A percentile compares a stretch with the other conserved stretches of the same genome.
Evolutionary conservation across 2,113 vertebrate genomes (phyloP).

Genomic region (Brevimyrus niger): DNA sequence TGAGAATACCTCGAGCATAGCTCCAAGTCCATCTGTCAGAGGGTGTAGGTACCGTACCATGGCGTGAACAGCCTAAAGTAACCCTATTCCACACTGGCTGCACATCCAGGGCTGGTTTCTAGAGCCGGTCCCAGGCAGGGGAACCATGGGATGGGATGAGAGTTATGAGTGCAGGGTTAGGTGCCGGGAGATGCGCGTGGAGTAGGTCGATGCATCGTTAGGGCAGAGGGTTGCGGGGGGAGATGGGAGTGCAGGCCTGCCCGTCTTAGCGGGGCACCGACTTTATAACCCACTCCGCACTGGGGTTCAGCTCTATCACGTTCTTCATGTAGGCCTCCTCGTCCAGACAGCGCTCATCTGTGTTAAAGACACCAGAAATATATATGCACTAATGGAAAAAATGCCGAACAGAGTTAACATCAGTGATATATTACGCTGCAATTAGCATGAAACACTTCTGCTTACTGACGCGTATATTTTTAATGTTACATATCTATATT

Average conservation of each 20-base stretch:
- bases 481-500: no score
- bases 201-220: background rate
- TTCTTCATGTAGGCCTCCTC: constrained; percentile 87
- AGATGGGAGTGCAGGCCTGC: constrained; percentile 30
- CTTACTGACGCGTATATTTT: background rate
- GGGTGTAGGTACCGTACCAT: background rate
- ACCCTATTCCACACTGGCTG: background rate
- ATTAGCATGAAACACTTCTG: background rate
- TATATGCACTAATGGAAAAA: background rate
- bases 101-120: background rate
- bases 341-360: constrained; percentile 87
- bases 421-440: background rate
- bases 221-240: background rate
- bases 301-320: constrained; percentile 81
- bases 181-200: no score
- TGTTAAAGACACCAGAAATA: background rate
- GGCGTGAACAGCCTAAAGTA: background rate
- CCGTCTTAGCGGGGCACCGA: constrained; percentile 38
- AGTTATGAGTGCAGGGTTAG: background rate
- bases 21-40: background rate
- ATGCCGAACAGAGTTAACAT: background rate
- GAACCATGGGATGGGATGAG: background rate
- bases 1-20: background rate
- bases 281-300: constrained; percentile 93
- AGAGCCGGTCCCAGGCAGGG: background rate